Evolutionary conservation across 2,113 vertebrate genomes (phyloP).

Genomic region (Nycticebus coucang): DNA sequence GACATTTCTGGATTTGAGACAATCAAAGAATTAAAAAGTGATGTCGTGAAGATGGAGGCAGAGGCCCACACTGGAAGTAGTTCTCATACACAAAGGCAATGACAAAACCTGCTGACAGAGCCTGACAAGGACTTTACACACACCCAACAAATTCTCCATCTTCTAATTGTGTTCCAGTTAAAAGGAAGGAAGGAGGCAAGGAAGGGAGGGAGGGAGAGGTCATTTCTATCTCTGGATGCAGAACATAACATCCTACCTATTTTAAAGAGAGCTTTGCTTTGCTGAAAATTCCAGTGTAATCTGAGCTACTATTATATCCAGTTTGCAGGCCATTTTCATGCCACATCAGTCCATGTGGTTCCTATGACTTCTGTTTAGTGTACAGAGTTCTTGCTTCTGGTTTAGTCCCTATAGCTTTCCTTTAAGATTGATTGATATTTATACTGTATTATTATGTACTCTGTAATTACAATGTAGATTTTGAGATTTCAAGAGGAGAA

Average conservation of each 20-base stretch:
- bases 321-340: neutral
- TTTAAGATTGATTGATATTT: neutral
- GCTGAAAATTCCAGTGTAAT: neutral
- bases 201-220: no score
- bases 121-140: neutral
- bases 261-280: neutral
- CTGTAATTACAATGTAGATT: neutral
- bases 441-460: neutral
- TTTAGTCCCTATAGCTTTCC: neutral
- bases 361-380: neutral
- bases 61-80: neutral
- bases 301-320: neutral
- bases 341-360: neutral
- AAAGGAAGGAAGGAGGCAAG: neutral
- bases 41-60: neutral
- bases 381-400: neutral
- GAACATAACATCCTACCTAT: neutral
- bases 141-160: neutral
- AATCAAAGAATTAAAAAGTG: neutral
- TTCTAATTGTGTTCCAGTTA: neutral
- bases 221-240: neutral
- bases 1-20: neutral
- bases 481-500: neutral
- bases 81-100: neutral
- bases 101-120: neutral